Conservation (phyloP, 2,113 vertebrate genomes). For the Podarcis raffonei region DNA sequence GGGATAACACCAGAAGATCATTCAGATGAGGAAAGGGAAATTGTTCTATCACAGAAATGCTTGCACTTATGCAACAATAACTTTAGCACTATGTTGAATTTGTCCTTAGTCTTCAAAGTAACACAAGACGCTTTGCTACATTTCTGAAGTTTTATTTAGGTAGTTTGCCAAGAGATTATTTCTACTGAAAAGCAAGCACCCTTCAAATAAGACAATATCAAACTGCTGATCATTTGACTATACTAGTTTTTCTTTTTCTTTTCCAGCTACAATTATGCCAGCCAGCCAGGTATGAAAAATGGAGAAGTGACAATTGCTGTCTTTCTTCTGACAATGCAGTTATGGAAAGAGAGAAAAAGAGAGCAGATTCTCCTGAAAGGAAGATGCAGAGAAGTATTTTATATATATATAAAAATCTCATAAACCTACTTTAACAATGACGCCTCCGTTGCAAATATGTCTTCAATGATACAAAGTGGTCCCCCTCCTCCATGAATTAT, state of each 20-base stretch:
- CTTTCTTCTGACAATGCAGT: constrained; percentile 2
- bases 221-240: background rate
- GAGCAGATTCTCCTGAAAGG: background rate
- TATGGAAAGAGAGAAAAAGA: constrained; percentile 30
- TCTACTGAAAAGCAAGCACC: constrained; percentile 13
- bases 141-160: constrained; percentile 30
- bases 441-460: constrained; percentile 24
- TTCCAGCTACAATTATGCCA: background rate
- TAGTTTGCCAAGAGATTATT: background rate
- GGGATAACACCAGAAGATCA: too few species aligned
- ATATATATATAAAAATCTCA: constrained; percentile 8
- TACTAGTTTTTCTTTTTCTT: constrained; percentile 15
- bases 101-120: too few species aligned
- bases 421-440: constrained; percentile 9
- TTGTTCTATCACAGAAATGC: too few species aligned
- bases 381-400: background rate
- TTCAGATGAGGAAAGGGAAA: too few species aligned
- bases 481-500: constrained; percentile 34
- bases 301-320: background rate
- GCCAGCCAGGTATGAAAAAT: background rate
- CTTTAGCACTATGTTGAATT: too few species aligned
- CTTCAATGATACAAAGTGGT: constrained; percentile 38
- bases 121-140: too few species aligned
- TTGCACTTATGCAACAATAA: too few species aligned
- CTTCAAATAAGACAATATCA: constrained; percentile 12